phyloP scores from a whole-genome alignment of 1,140 invertebrate species.

The Anadara kagoshimensis region DNA sequence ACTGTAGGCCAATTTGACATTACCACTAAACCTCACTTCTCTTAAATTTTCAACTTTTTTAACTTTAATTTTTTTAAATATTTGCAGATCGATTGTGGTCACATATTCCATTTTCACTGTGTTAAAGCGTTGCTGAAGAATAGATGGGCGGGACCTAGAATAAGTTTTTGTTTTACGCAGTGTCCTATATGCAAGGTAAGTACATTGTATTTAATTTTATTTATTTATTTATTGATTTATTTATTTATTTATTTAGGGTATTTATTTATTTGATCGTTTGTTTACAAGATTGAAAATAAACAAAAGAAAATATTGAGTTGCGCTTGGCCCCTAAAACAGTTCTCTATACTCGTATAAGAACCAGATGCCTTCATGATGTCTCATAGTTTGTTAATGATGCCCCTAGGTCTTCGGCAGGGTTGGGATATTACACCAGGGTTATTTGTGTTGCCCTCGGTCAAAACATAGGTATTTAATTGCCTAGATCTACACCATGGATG shows the following conservation, averaged over 20 bases:
- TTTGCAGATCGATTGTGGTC: slow-evolving; percentile 90
- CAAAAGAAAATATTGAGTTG: not conserved
- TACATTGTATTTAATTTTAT: not conserved
- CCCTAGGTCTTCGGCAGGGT: too few relatives aligned
- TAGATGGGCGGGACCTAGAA: slow-evolving; percentile 95
- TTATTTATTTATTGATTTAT: not conserved
- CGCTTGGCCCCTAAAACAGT: not conserved
- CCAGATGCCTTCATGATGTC: too few relatives aligned
- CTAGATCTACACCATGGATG: too few relatives aligned
- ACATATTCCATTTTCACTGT: slow-evolving; percentile 97
- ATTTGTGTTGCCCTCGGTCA: too few relatives aligned
- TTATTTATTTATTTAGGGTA: not conserved
- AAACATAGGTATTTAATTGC: too few relatives aligned
- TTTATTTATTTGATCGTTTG: too few relatives aligned
- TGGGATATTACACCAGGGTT: too few relatives aligned
- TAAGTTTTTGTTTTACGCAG: slow-evolving; percentile 94
- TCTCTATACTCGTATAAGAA: not conserved
- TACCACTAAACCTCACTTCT: not conserved
- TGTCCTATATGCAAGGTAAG: slow-evolving; percentile 97
- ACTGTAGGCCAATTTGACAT: not conserved
- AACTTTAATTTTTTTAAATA: not conserved
- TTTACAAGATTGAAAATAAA: not conserved
- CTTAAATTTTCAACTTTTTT: not conserved
- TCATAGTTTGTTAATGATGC: too few relatives aligned
- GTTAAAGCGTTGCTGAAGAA: slow-evolving; percentile 88